Conservation (phyloP, 1,140 invertebrate species). For the Dreissena polymorpha region DNA sequence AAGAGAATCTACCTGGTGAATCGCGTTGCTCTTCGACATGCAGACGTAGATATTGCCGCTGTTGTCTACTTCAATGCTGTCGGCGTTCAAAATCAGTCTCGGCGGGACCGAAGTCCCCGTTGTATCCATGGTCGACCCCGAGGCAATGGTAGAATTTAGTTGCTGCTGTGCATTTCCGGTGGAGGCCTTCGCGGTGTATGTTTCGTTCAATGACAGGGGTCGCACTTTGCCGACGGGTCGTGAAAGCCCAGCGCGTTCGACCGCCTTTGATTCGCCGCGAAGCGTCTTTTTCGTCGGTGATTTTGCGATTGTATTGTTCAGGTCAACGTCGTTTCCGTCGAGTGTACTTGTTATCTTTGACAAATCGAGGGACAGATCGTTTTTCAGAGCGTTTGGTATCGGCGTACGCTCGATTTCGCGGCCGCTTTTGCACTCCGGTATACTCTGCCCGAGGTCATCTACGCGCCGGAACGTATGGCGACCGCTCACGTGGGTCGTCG, state of each 20-base stretch:
- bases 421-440: neutral
- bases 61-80: slow-evolving; percentile 35
- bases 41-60: slow-evolving; percentile 38
- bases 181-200: neutral
- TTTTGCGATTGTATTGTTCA: slow-evolving; percentile 30
- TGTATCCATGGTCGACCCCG: slow-evolving; percentile 34
- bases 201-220: neutral
- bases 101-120: slow-evolving; percentile 10
- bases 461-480: slow-evolving; percentile 44
- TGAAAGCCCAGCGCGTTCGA: slow-evolving; percentile 17
- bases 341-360: neutral
- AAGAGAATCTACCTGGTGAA: slow-evolving; percentile 16
- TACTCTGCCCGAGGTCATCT: slow-evolving; percentile 31
- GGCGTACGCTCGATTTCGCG: slow-evolving; percentile 44
- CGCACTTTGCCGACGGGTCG: slow-evolving; percentile 25
- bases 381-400: slow-evolving; percentile 16
- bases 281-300: neutral
- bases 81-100: slow-evolving; percentile 40
- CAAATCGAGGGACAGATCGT: slow-evolving; percentile 21
- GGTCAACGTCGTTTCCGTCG: neutral
- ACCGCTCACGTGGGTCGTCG: slow-evolving; percentile 22
- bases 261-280: slow-evolving; percentile 27
- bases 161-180: slow-evolving; percentile 7
- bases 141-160: slow-evolving; percentile 21
- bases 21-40: slow-evolving; percentile 30